Evolutionary conservation across 2,888 invertebrate genomes (phyloP).

Genomic region (Folsomia candida): DNA sequence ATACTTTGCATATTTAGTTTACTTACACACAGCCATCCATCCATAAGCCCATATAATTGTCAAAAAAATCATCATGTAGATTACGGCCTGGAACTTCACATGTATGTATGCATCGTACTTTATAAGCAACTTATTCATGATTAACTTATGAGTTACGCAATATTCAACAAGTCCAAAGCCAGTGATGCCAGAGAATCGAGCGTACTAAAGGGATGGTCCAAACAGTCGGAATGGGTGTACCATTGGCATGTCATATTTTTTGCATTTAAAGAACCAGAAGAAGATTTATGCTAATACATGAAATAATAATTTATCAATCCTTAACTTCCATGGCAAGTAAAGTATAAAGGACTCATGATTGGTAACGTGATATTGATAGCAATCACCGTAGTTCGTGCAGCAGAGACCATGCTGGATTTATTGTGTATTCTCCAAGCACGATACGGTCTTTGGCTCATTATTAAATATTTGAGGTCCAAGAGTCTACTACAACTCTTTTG

Average conservation of each 20-base stretch:
- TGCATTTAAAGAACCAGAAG: neutral
- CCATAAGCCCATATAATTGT: no score
- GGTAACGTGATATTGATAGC: constrained; percentile 5
- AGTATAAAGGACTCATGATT: neutral
- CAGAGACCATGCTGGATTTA: neutral
- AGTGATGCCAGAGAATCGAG: no score
- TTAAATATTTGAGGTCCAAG: neutral
- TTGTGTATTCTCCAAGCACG: neutral
- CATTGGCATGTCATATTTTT: neutral
- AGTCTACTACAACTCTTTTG: no score
- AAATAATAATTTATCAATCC: constrained; percentile 18
- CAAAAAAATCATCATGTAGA: no score
- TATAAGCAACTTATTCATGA: no score
- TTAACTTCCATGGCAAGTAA: constrained; percentile 4
- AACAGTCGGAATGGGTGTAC: neutral
- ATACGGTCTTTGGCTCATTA: neutral
- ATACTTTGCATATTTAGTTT: neutral
- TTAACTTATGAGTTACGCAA: no score
- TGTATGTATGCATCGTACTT: no score
- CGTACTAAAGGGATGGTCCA: no score
- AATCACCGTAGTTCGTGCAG: neutral
- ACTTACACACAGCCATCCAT: no score
- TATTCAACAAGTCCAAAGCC: no score
- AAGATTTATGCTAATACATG: constrained; percentile 11
- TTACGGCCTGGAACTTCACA: no score